Conservation (phyloP, 2,888 invertebrate species). For the Conops quadrifasciatus region DNA sequence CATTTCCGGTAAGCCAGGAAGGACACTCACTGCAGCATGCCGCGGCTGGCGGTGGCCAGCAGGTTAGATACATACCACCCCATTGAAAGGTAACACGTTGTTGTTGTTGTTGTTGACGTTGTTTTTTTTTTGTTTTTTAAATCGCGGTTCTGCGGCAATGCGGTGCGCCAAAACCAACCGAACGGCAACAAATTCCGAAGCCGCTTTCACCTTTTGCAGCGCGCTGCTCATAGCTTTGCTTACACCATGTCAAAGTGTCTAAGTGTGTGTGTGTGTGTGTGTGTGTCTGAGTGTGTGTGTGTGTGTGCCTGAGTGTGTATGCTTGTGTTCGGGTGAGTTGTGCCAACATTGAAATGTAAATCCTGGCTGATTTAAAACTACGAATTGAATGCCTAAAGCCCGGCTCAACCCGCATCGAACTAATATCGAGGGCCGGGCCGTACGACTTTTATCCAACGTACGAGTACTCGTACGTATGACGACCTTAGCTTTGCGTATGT, state of each 20-base stretch:
- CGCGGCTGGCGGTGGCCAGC: not conserved
- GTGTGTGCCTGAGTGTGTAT: not conserved
- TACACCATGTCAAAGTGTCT: not conserved
- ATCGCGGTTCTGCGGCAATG: slow-evolving; percentile 5
- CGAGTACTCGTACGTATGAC: slow-evolving; percentile 27
- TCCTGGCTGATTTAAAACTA: slow-evolving; percentile 33
- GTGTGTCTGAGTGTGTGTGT: not conserved
- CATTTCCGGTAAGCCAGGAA: slow-evolving; percentile 28
- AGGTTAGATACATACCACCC: too few species aligned
- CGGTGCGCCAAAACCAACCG: slow-evolving; percentile 11
- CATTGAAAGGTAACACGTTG: too few species aligned
- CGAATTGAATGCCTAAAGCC: slow-evolving; percentile 28
- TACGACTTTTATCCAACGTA: too few species aligned
- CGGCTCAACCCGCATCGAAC: not conserved
- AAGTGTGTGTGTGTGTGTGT: not conserved
- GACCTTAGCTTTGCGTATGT: slow-evolving; percentile 20
- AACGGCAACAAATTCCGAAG: slow-evolving; percentile 1
- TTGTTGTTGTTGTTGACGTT: too few species aligned
- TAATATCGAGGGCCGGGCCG: not conserved
- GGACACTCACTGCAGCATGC: not conserved
- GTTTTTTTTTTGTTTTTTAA: not conserved
- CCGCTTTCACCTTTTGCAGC: not conserved
- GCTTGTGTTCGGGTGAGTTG: slow-evolving; percentile 9
- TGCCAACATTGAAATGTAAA: slow-evolving; percentile 28
- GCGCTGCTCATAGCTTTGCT: too few species aligned